phyloP scores from a whole-genome alignment of 2,113 vertebrate genomes.

The Megaceryle maxima region DNA sequence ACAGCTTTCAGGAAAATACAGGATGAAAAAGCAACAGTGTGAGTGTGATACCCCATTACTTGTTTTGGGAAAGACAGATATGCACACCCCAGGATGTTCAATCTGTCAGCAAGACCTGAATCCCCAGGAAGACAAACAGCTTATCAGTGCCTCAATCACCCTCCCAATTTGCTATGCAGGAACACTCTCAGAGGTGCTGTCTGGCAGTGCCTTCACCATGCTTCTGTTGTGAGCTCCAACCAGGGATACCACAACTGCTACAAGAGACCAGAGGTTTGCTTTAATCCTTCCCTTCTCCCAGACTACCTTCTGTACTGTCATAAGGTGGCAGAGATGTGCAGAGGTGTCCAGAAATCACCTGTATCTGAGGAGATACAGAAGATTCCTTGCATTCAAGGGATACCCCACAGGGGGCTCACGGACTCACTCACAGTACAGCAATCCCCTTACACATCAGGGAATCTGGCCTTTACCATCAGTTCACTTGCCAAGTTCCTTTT shows the following conservation, averaged over 20 bases:
- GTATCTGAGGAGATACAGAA: not conserved
- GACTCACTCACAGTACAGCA: not conserved
- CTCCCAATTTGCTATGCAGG: not conserved
- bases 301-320: not conserved
- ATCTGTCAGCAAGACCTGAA: not conserved
- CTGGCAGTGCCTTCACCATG: not conserved
- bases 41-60: not conserved
- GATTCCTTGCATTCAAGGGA: not conserved
- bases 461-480: not conserved
- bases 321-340: not conserved
- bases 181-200: not conserved
- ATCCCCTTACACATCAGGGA: not conserved
- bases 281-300: not conserved
- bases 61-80: not conserved
- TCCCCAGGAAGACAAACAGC: not conserved
- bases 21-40: not conserved
- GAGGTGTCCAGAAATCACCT: not conserved
- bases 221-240: not conserved
- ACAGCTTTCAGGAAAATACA: not conserved
- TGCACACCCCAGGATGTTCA: not conserved
- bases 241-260: not conserved
- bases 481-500: not conserved
- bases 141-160: not conserved
- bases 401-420: not conserved
- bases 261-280: not conserved